Evolutionary conservation across 2,113 vertebrate species (phyloP).

Genomic region (Trichechus manatus): DNA sequence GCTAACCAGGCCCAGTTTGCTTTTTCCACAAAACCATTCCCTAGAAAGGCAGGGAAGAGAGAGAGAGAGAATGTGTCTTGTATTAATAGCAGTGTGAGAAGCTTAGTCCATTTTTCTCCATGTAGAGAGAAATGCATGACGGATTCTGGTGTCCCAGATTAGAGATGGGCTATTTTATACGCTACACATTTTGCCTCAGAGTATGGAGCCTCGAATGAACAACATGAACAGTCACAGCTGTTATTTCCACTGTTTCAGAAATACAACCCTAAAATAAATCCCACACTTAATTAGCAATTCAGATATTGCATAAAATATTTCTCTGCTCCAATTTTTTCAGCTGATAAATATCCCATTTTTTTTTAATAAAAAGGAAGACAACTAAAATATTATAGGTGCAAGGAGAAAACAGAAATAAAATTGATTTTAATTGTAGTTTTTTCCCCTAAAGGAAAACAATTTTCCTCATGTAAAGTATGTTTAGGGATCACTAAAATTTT

Average conservation of each 20-base stretch:
- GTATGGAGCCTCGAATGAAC: conserved; percentile 54
- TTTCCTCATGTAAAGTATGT: conserved; percentile 59
- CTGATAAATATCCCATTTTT: conserved; percentile 55
- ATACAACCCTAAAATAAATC: conserved; percentile 68
- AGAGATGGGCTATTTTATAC: conserved; percentile 73
- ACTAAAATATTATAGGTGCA: conserved; percentile 61
- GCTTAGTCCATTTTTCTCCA: not conserved
- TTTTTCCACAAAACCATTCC: not conserved
- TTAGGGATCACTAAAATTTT: conserved; percentile 66
- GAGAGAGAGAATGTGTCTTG: too few species aligned
- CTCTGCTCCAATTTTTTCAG: conserved; percentile 62
- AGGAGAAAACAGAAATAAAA: conserved; percentile 70
- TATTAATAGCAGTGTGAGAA: not conserved
- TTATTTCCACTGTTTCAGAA: conserved; percentile 73
- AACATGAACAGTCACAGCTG: conserved; percentile 70
- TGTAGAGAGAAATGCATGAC: not conserved
- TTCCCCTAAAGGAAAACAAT: conserved; percentile 64
- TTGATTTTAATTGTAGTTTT: conserved; percentile 72
- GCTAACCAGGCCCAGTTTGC: not conserved
- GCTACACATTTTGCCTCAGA: conserved; percentile 58
- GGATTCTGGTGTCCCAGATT: not conserved
- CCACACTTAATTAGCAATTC: conserved; percentile 71
- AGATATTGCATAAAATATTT: conserved; percentile 64
- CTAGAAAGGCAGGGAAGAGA: not conserved
- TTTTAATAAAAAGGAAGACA: conserved; percentile 58